A percentile compares a stretch with the other conserved stretches of the same genome.
Evolutionary conservation across 1,140 invertebrate species (phyloP).

Genomic region (Drosophila guanche): DNA sequence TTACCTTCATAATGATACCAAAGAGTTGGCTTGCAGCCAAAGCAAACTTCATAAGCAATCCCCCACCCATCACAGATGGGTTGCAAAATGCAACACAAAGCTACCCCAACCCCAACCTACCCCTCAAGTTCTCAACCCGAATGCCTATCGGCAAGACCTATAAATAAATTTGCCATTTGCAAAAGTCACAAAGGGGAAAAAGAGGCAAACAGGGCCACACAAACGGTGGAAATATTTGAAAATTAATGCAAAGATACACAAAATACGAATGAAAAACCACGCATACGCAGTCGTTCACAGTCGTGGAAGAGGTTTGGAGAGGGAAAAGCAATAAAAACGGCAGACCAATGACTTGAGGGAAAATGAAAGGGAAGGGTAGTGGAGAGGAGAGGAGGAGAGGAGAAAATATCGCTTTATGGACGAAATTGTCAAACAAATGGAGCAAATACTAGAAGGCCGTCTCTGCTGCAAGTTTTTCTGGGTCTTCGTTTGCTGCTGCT

Average conservation of each 20-base stretch:
- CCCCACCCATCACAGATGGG: too few relatives aligned
- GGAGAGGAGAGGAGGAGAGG: too few relatives aligned
- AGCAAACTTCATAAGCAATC: too few relatives aligned
- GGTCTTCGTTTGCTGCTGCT: too few relatives aligned
- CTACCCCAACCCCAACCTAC: too few relatives aligned
- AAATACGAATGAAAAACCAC: slow-evolving; percentile 34
- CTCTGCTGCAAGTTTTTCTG: too few relatives aligned
- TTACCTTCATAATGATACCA: too few relatives aligned
- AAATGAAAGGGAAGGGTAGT: background rate
- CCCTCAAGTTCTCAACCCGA: too few relatives aligned
- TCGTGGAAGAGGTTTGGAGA: slow-evolving; percentile 1
- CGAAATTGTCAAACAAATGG: slow-evolving; percentile 54
- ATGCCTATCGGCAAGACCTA: slow-evolving; percentile 52
- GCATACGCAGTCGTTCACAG: slow-evolving; percentile 49
- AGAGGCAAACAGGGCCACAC: slow-evolving; percentile 21
- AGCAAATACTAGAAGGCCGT: slow-evolving; percentile 35
- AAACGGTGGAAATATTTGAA: slow-evolving; percentile 53
- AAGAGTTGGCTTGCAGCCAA: too few relatives aligned
- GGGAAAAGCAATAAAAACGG: slow-evolving; percentile 62
- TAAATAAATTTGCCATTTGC: slow-evolving; percentile 62
- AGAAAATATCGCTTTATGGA: slow-evolving; percentile 10
- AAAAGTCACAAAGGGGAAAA: too few relatives aligned
- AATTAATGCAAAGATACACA: slow-evolving; percentile 54
- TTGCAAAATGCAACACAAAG: too few relatives aligned
- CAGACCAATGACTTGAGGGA: slow-evolving; percentile 41